Evolutionary conservation across 2,888 invertebrate genomes (phyloP).

Genomic region (Cantharis rustica): DNA sequence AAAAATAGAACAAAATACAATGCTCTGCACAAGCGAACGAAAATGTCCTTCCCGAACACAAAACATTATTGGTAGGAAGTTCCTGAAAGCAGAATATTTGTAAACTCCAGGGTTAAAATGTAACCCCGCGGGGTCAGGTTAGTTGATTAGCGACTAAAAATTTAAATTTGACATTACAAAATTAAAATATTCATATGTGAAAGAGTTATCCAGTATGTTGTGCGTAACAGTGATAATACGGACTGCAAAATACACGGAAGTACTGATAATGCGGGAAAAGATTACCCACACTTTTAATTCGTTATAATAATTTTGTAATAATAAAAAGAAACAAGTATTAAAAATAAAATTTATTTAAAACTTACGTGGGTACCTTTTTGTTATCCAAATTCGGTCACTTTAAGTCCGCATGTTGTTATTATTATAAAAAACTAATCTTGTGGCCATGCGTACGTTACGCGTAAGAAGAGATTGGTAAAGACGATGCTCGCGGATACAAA

Average conservation of each 20-base stretch:
- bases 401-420: not conserved
- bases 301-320: constrained; percentile 5
- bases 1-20: constrained; percentile 33
- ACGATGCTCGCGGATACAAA: constrained; percentile 40
- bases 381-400: not conserved
- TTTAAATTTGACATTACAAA: not conserved
- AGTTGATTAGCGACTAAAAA: not conserved
- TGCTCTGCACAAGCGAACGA: constrained; percentile 30
- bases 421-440: not conserved
- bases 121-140: not conserved
- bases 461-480: constrained; percentile 20
- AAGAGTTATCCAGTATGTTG: constrained; percentile 17
- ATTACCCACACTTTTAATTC: constrained; percentile 22
- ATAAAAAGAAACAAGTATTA: not conserved
- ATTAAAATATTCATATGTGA: constrained; percentile 2
- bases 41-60: constrained; percentile 25
- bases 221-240: constrained; percentile 25
- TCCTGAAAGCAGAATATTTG: not conserved
- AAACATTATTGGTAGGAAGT: constrained; percentile 21
- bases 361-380: not conserved
- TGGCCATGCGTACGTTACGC: constrained; percentile 18
- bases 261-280: constrained; percentile 32
- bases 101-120: not conserved
- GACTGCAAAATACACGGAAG: constrained; percentile 44
- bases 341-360: not conserved